phyloP scores from a whole-genome alignment of 2,797 vertebrate genomes.

The Triplophysa bombifrons region DNA sequence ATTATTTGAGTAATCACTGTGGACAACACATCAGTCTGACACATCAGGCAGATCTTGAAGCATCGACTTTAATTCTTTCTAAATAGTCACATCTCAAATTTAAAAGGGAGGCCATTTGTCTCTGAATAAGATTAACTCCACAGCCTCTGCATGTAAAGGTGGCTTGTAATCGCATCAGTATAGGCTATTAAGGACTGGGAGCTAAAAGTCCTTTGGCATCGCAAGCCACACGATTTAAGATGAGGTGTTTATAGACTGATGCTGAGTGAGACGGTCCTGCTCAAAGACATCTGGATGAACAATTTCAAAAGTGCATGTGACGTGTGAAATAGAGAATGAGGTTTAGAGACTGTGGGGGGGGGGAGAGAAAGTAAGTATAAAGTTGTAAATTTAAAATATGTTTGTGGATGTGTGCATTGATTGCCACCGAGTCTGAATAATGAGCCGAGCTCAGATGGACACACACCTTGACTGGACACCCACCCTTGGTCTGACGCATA shows the following conservation, averaged over 20 bases:
- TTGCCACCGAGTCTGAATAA: slow-evolving; percentile 36
- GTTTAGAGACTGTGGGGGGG: not conserved
- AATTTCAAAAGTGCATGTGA: not conserved
- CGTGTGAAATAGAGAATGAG: not conserved
- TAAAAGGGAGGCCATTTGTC: no score
- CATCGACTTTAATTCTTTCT: no score
- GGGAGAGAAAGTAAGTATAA: slow-evolving; percentile 2
- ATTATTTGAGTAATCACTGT: not conserved
- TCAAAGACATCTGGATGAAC: slow-evolving; percentile 5
- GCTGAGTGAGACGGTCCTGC: slow-evolving; percentile 5
- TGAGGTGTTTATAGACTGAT: slow-evolving; percentile 20
- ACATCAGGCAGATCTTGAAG: no score
- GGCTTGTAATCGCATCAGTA: not conserved
- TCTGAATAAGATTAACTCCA: no score
- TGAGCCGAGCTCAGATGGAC: slow-evolving; percentile 50
- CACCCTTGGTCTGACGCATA: not conserved
- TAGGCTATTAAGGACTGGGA: not conserved
- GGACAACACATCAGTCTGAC: no score
- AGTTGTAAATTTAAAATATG: slow-evolving; percentile 21
- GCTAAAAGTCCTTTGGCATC: not conserved
- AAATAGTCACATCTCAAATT: no score
- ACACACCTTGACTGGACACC: slow-evolving; percentile 35
- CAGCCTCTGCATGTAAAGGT: not conserved
- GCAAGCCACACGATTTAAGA: not conserved
- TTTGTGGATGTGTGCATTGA: not conserved